These are phyloP conservation scores for Notamacropus eugenii DNA, from an alignment of 2,797 vertebrate species.

Conservation along the genomic window DNA sequence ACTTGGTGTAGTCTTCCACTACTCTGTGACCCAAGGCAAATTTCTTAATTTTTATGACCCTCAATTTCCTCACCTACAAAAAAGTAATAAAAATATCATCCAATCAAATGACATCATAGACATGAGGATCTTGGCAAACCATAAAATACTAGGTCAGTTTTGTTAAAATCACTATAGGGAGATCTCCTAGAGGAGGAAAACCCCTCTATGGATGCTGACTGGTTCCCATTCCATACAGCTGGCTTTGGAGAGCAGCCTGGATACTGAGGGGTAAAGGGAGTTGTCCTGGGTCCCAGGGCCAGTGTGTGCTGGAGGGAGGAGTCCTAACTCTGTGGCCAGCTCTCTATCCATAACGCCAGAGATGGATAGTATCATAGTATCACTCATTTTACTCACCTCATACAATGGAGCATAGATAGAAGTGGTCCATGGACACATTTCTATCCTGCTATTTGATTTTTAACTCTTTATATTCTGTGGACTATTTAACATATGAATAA, in stretches of 20 bases:
- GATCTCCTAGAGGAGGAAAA: not conserved
- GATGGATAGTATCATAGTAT: not conserved
- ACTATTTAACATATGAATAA: not conserved
- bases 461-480: not conserved
- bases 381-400: not conserved
- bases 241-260: no score
- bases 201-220: not conserved
- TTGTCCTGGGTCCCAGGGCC: not conserved
- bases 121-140: not conserved
- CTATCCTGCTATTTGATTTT: not conserved
- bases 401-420: not conserved
- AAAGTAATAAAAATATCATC: not conserved
- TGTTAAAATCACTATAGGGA: not conserved
- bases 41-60: conserved; percentile 36
- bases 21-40: not conserved
- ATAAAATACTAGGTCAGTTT: not conserved
- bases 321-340: not conserved
- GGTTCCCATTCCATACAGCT: not conserved
- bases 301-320: not conserved
- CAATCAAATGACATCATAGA: not conserved
- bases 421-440: not conserved
- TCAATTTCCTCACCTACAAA: conserved; percentile 7
- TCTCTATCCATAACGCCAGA: not conserved
- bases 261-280: not conserved
- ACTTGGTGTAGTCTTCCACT: no score